phyloP scores from a whole-genome alignment of 2,888 invertebrate species.

The Amphipoea oculea region DNA sequence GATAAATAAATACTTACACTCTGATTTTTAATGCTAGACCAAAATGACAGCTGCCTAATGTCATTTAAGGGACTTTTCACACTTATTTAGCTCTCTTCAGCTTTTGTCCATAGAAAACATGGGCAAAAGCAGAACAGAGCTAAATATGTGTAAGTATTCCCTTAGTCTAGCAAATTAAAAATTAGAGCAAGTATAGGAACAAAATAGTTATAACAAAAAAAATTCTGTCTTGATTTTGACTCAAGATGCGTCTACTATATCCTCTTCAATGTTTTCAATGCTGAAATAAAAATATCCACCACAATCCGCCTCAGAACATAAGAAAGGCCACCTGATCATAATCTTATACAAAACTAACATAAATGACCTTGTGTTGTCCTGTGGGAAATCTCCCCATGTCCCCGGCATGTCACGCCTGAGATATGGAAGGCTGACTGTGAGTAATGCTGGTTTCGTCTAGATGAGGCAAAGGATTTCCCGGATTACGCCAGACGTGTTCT shows the following conservation, averaged over 20 bases:
- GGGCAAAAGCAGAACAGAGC: too few species aligned
- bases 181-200: neutral
- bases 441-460: conserved; percentile 63
- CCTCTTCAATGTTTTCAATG: neutral
- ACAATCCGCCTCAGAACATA: conserved; percentile 31
- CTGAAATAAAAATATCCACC: conserved; percentile 21
- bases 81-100: too few species aligned
- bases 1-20: too few species aligned
- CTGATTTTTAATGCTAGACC: too few species aligned
- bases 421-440: conserved; percentile 69
- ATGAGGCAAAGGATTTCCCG: conserved; percentile 63
- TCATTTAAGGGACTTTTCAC: too few species aligned
- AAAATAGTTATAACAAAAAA: neutral
- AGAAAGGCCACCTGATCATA: conserved; percentile 62
- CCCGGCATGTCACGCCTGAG: conserved; percentile 65
- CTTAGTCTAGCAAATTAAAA: too few species aligned
- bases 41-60: too few species aligned
- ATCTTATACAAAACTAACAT: conserved; percentile 59
- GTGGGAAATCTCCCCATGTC: conserved; percentile 74
- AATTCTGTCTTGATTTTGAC: neutral
- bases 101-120: too few species aligned
- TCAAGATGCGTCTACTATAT: neutral
- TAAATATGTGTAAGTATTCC: too few species aligned
- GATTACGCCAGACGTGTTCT: conserved; percentile 57
- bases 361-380: conserved; percentile 70